These are phyloP conservation scores for Xenentodon cancila DNA, from an alignment of 2,797 vertebrate species.

Conservation along the genomic window DNA sequence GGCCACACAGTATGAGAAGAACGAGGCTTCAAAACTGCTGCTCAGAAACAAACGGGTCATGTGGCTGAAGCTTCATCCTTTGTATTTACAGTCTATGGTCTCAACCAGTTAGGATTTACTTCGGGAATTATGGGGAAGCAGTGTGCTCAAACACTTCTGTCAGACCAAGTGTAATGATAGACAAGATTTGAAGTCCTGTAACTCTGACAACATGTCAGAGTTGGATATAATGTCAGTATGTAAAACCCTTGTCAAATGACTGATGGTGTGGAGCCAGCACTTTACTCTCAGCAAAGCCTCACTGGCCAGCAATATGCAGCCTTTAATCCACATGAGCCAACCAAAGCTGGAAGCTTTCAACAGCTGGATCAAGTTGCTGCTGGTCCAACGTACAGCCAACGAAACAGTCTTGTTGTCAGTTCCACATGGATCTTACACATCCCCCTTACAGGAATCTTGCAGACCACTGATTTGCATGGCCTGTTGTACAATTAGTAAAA, in stretches of 20 bases:
- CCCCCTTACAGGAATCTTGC: too few relatives aligned
- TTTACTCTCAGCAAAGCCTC: constrained; percentile 36
- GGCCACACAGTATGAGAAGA: too few relatives aligned
- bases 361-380: constrained; percentile 24
- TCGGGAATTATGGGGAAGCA: too few relatives aligned
- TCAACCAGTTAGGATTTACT: too few relatives aligned
- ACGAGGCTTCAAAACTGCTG: too few relatives aligned
- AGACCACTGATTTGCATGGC: too few relatives aligned
- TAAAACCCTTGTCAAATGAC: constrained; percentile 34
- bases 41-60: too few relatives aligned
- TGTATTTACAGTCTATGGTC: too few relatives aligned
- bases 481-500: not conserved
- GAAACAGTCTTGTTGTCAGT: constrained; percentile 14
- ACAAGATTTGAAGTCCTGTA: constrained; percentile 30
- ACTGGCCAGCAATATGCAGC: constrained; percentile 43
- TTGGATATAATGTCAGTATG: constrained; percentile 60
- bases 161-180: not conserved
- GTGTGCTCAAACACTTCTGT: too few relatives aligned
- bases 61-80: too few relatives aligned
- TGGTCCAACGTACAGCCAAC: constrained; percentile 13
- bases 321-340: constrained; percentile 32
- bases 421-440: too few relatives aligned
- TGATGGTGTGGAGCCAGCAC: constrained; percentile 63
- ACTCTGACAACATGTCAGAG: constrained; percentile 56
- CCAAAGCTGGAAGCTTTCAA: constrained; percentile 41